phyloP scores from a whole-genome alignment of 2,797 vertebrate species.

The Varecia variegata region DNA sequence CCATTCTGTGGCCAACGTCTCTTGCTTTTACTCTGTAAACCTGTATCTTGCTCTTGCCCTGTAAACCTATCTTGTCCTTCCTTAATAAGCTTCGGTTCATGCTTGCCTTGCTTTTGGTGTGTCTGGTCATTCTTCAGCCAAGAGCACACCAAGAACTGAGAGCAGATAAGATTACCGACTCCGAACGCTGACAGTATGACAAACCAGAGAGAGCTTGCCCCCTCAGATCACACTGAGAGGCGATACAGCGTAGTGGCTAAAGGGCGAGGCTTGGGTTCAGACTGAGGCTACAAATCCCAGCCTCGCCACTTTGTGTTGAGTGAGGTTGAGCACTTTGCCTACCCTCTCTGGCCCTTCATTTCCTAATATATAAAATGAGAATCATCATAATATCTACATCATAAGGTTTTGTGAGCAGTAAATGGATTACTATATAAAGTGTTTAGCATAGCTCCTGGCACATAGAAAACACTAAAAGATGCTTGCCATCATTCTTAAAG shows the following conservation, averaged over 20 bases:
- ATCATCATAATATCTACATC: background rate
- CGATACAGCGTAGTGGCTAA: rapidly evolving
- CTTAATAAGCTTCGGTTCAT: no score
- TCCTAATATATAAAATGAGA: background rate
- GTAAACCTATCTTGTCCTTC: no score
- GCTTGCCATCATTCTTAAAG: background rate
- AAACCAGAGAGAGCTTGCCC: background rate
- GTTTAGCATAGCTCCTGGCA: background rate
- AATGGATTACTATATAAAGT: background rate
- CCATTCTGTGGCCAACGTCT: no score
- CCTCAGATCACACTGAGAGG: background rate
- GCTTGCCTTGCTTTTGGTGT: no score
- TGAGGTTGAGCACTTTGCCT: background rate
- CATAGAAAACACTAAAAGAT: background rate
- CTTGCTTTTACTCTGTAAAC: no score
- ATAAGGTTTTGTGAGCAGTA: background rate
- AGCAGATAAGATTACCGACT: no score
- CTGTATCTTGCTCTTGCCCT: no score
- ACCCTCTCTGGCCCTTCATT: background rate
- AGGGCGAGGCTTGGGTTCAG: background rate
- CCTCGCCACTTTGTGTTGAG: background rate
- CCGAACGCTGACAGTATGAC: background rate
- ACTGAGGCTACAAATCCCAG: background rate
- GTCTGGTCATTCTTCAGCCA: no score
- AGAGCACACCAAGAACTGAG: no score